Percentiles rank a stretch among this genome's conserved stretches.
Conservation (phyloP, 2,113 vertebrate genomes). For the Siphamia tubifer region DNA sequence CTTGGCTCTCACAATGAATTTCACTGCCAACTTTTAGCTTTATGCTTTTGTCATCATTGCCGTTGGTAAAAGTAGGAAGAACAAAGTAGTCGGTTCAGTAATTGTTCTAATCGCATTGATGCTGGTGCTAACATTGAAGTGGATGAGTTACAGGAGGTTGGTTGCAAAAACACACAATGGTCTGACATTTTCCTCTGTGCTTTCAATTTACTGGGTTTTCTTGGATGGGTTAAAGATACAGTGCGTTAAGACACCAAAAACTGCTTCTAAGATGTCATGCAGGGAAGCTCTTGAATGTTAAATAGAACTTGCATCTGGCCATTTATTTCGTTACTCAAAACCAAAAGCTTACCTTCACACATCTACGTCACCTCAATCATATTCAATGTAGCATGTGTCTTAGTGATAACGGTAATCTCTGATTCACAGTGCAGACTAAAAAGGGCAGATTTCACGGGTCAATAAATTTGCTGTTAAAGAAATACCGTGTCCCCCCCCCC, state of each 20-base stretch:
- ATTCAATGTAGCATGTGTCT: slow-evolving; percentile 34
- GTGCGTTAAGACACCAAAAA: background rate
- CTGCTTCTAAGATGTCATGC: background rate
- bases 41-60: background rate
- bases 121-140: too few species aligned
- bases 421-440: slow-evolving; percentile 39
- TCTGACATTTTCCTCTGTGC: background rate
- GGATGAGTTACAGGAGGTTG: background rate
- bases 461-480: slow-evolving; percentile 40
- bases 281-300: slow-evolving; percentile 29
- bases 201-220: slow-evolving; percentile 23
- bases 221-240: slow-evolving; percentile 1
- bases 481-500: slow-evolving; percentile 5
- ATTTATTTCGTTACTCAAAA: slow-evolving; percentile 23
- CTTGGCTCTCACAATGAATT: slow-evolving; percentile 31
- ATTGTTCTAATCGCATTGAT: too few species aligned
- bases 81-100: background rate
- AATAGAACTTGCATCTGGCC: slow-evolving; percentile 20
- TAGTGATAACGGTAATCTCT: slow-evolving; percentile 47
- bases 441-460: slow-evolving; percentile 53
- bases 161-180: background rate
- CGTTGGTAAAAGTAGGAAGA: background rate
- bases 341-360: slow-evolving; percentile 30
- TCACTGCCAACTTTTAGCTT: slow-evolving; percentile 13
- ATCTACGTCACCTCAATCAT: slow-evolving; percentile 1